These are phyloP conservation scores for Odocoileus hemionus DNA, from an alignment of 2,113 vertebrate genomes.

Conservation along the genomic window DNA sequence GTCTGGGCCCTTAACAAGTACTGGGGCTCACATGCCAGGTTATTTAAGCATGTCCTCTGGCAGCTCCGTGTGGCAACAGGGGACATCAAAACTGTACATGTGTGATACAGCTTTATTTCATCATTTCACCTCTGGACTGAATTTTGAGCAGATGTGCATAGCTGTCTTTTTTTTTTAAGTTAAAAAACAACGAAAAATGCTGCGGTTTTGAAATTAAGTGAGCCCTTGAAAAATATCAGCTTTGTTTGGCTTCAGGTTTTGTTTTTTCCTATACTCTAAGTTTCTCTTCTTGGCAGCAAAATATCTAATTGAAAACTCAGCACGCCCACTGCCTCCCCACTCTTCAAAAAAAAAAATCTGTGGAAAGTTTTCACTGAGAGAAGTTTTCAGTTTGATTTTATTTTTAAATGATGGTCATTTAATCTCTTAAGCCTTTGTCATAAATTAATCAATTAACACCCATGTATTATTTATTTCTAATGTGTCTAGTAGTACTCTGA, in stretches of 20 bases:
- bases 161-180: background rate
- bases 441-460: background rate
- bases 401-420: background rate
- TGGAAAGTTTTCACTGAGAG: background rate
- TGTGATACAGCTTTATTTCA: background rate
- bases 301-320: background rate
- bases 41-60: background rate
- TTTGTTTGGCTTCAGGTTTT: background rate
- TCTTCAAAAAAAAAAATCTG: background rate
- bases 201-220: slow-evolving; percentile 34
- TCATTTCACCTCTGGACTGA: background rate
- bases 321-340: background rate
- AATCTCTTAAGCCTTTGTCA: background rate
- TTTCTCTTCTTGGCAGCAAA: background rate
- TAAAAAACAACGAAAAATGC: background rate
- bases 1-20: background rate
- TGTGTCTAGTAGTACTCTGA: fast-evolving
- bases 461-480: background rate
- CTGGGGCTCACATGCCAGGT: background rate
- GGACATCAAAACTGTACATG: fast-evolving
- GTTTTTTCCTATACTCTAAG: background rate
- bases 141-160: slow-evolving; percentile 34
- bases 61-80: fast-evolving
- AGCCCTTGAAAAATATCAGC: slow-evolving; percentile 6
- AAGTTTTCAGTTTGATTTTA: background rate